phyloP scores from a whole-genome alignment of 2,113 vertebrate species.

The Aldabrachelys gigantea region DNA sequence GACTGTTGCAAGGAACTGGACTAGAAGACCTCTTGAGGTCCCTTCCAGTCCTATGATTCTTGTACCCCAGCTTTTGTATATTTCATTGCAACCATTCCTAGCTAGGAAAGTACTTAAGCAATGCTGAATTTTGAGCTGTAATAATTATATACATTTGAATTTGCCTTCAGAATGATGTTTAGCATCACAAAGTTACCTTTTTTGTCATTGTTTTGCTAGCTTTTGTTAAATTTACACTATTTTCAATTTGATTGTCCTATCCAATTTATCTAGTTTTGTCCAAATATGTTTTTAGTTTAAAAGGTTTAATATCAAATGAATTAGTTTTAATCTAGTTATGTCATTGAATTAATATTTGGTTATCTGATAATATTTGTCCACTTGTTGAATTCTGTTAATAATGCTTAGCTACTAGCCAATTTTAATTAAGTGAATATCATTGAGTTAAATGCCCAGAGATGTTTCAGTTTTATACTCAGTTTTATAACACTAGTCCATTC shows the following conservation, averaged over 20 bases:
- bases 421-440: background rate
- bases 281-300: background rate
- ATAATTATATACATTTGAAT: background rate
- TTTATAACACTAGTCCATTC: background rate
- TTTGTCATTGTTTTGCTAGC: background rate
- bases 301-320: background rate
- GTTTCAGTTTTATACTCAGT: background rate
- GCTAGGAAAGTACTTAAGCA: background rate
- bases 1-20: background rate
- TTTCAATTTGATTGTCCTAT: background rate
- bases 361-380: background rate
- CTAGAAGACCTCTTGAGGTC: no score
- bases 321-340: background rate
- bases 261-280: background rate
- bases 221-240: background rate
- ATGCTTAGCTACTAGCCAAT: background rate
- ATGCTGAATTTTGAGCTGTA: background rate
- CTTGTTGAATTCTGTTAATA: background rate
- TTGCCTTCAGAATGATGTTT: background rate
- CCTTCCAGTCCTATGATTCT: no score
- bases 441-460: background rate
- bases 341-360: background rate
- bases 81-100: background rate
- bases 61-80: background rate
- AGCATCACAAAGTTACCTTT: background rate